Base-by-base conservation (phyloP, 2,113 vertebrate genomes). In the Peromyscus californicus region DNA sequence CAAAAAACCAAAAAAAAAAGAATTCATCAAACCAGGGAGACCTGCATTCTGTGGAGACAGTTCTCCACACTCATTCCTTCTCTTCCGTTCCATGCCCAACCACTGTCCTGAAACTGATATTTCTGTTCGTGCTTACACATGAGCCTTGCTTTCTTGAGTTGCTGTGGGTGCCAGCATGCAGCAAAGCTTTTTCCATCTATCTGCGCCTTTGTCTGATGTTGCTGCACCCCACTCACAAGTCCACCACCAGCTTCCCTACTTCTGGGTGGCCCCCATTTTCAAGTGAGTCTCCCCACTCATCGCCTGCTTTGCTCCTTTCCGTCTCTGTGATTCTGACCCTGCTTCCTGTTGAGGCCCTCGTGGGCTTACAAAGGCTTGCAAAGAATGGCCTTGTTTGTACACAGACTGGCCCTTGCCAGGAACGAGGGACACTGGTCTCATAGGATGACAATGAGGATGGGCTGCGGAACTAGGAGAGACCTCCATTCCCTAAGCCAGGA, bases 401-500 rank as follows among this genome's bases (percentile, higher is more conserved):
- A 26, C 33, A 57, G 45, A 48, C 48, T 36, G 22, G 6, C 24
- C 36, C 39, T 51, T 13, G 0, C 36, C 45, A 33, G 79, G 51
- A 63, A 5, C n/a, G 8, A 9, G 84, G 59, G 48, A 24, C 19
- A 0, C 39, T 1, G 39, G 12, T 59, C 7, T 79, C 54, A 29
- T 2, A 0, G 26, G 45, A 51, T 39, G 17, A 63, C 31, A 0
- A 6, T 13, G 39, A 10, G 11, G 11, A 70, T 19, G 54, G 57
- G 19, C 67, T 22, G 4, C 4, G 0, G 51, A 36, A 39, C 33
- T 4, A 7, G 3, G 0, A 17, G 12, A 13, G 51, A 3, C 54
- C 15, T 36, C 42, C 15, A 4, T 9, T 42, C 3, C 36, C 36
- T 16, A 22, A 42, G 21, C 3, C 12, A 59, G 42, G 26, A 19